A percentile compares a stretch with the other conserved stretches of the same genome.
Evolutionary conservation across 2,888 invertebrate genomes (phyloP).

Genomic region (Andrena trimmerana): DNA sequence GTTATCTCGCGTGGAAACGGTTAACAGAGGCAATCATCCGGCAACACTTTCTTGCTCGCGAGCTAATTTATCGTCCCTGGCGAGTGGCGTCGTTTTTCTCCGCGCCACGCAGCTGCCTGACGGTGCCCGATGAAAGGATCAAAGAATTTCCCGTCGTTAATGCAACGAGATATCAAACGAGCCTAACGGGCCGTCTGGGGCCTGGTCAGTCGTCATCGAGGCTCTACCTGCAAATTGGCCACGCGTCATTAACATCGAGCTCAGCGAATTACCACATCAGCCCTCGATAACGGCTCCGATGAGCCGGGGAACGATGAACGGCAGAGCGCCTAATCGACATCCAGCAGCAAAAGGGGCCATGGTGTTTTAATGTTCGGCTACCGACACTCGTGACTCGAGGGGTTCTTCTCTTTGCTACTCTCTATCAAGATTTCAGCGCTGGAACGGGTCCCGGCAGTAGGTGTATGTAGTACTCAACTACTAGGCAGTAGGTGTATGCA

Average conservation of each 20-base stretch:
- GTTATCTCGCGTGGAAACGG: slow-evolving; percentile 30
- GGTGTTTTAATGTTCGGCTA: slow-evolving; percentile 14
- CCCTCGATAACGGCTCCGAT: slow-evolving; percentile 41
- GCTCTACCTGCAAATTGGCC: slow-evolving; percentile 34
- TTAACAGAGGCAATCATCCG: slow-evolving; percentile 41
- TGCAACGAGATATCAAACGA: slow-evolving; percentile 36
- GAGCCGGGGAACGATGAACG: slow-evolving; percentile 44
- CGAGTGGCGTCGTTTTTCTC: slow-evolving; percentile 17
- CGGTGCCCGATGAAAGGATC: slow-evolving; percentile 34
- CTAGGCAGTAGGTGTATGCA: not conserved
- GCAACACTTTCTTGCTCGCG: slow-evolving; percentile 39
- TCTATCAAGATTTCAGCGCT: not conserved
- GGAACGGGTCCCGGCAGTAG: too few relatives aligned
- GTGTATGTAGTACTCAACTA: not conserved
- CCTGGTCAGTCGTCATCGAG: slow-evolving; percentile 36
- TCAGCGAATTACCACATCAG: slow-evolving; percentile 45
- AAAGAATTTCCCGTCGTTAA: slow-evolving; percentile 41
- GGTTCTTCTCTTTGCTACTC: not conserved
- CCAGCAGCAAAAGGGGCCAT: not conserved
- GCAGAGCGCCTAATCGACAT: slow-evolving; percentile 22
- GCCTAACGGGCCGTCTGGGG: slow-evolving; percentile 35
- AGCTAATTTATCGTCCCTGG: slow-evolving; percentile 43
- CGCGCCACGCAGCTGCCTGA: slow-evolving; percentile 5
- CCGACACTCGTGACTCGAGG: slow-evolving; percentile 5
- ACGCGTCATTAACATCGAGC: slow-evolving; percentile 52